Conservation (phyloP, 1,140 invertebrate genomes). For the Subanguina moxae region DNA sequence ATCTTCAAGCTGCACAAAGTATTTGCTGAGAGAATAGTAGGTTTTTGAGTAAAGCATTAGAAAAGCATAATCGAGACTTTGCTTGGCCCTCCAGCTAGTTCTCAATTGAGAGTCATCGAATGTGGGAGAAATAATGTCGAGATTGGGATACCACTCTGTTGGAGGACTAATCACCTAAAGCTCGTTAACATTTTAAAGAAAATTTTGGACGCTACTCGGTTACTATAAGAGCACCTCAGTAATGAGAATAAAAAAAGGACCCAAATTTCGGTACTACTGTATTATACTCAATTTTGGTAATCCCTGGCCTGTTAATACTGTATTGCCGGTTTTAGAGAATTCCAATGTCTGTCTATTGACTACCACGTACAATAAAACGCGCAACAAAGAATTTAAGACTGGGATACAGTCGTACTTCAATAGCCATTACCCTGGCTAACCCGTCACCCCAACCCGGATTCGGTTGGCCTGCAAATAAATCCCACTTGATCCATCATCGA, state of each 20-base stretch:
- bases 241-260: neutral
- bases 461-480: no score
- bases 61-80: slow-evolving; percentile 26
- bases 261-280: no score
- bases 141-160: slow-evolving; percentile 18
- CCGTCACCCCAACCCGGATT: no score
- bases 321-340: no score
- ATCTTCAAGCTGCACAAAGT: slow-evolving; percentile 25
- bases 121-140: slow-evolving; percentile 13
- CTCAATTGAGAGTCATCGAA: slow-evolving; percentile 12
- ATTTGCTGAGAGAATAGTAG: slow-evolving; percentile 1
- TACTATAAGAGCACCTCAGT: neutral
- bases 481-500: no score
- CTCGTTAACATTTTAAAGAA: neutral
- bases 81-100: slow-evolving; percentile 22
- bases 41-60: slow-evolving; percentile 14
- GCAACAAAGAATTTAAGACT: no score
- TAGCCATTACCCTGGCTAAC: no score
- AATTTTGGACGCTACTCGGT: neutral
- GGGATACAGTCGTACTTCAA: no score
- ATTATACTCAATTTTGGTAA: no score
- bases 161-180: slow-evolving; percentile 22
- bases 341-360: no score
- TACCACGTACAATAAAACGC: no score
- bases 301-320: no score